Conservation (phyloP, 2,888 invertebrate genomes). For the Acanthosepion esculentum region DNA sequence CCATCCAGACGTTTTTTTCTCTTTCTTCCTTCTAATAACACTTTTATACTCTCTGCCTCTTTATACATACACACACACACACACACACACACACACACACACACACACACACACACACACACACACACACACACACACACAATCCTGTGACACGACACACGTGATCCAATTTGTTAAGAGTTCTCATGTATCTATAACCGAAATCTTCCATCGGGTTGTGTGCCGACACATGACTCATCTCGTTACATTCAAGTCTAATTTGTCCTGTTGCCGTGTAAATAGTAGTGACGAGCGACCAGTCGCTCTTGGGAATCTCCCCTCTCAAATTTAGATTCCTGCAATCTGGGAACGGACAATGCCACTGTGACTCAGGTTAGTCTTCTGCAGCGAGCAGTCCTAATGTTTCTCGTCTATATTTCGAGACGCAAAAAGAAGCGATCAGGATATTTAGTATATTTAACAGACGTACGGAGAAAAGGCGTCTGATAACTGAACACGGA, state of each 20-base stretch:
- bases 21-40: too few relatives aligned
- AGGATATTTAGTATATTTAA: too few relatives aligned
- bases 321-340: constrained; percentile 18
- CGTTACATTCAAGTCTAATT: constrained; percentile 13
- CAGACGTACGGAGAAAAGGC: too few relatives aligned
- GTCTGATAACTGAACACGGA: too few relatives aligned
- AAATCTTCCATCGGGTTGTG: not conserved
- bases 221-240: constrained; percentile 23
- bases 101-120: not conserved
- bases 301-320: not conserved
- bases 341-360: not conserved
- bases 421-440: too few relatives aligned
- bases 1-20: too few relatives aligned
- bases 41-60: too few relatives aligned
- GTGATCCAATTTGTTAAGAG: constrained; percentile 4
- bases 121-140: not conserved
- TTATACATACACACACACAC: not conserved
- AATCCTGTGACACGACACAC: not conserved
- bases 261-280: not conserved
- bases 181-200: not conserved
- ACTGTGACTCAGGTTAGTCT: not conserved
- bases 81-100: not conserved
- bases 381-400: too few relatives aligned
- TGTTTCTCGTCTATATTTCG: too few relatives aligned
- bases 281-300: not conserved